Percentiles rank a stretch among this genome's conserved stretches.
Evolutionary conservation across 2,113 vertebrate genomes (phyloP).

Genomic region (Illadopsis cleaveri): DNA sequence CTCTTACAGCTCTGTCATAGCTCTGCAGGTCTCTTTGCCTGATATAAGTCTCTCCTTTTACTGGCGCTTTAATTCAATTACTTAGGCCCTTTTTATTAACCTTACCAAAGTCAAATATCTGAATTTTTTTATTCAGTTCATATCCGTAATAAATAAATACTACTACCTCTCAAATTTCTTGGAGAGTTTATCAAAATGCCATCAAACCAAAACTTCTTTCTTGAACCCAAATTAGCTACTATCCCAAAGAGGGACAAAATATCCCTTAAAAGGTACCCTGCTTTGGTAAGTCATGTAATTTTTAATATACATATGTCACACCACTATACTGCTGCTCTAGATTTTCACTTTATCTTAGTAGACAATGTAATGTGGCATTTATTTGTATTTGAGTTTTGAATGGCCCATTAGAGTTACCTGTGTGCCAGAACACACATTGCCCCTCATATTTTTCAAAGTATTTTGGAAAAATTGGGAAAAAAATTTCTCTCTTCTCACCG

Average conservation of each 20-base stretch:
- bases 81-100: neutral
- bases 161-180: neutral
- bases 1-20: rapidly evolving
- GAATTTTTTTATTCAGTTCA: neutral
- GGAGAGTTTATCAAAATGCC: neutral
- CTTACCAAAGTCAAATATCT: neutral
- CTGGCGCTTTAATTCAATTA: neutral
- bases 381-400: neutral
- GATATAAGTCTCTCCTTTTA: neutral
- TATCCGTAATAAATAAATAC: neutral
- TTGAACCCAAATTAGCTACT: neutral
- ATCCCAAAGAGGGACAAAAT: neutral
- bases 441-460: neutral
- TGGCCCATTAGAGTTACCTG: neutral
- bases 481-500: neutral
- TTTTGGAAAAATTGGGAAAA: neutral
- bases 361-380: neutral
- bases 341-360: neutral
- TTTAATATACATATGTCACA: neutral
- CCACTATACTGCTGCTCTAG: neutral
- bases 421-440: neutral
- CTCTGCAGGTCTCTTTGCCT: neutral
- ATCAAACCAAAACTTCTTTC: neutral
- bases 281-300: neutral
- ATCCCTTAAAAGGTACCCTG: neutral